phyloP scores from a whole-genome alignment of 2,888 invertebrate species.

The Drosophila robusta region DNA sequence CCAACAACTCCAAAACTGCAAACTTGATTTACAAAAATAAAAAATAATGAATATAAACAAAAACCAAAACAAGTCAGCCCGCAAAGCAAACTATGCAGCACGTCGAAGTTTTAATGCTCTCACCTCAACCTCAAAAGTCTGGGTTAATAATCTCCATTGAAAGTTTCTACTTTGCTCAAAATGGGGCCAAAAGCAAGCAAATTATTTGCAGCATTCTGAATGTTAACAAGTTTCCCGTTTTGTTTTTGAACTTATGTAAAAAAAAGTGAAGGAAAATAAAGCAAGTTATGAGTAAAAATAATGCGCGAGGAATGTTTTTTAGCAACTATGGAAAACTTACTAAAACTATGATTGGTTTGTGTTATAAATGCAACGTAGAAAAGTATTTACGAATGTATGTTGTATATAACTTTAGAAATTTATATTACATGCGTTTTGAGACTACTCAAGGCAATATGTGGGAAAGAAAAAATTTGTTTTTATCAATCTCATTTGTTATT shows the following conservation, averaged over 20 bases:
- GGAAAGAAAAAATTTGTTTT: not conserved
- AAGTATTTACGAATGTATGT: too few relatives aligned
- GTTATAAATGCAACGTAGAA: too few relatives aligned
- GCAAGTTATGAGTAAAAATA: not conserved
- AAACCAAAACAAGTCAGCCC: conserved; percentile 41
- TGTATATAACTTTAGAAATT: not conserved
- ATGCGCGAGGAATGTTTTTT: not conserved
- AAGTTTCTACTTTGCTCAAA: conserved; percentile 7
- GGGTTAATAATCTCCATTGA: conserved; percentile 24
- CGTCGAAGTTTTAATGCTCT: conserved; percentile 56
- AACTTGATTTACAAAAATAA: conserved; percentile 69
- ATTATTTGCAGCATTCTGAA: conserved; percentile 4
- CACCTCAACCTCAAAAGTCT: conserved; percentile 6
- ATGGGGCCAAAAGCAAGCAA: not conserved
- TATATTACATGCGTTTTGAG: too few relatives aligned
- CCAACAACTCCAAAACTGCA: conserved; percentile 65
- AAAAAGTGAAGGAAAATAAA: not conserved
- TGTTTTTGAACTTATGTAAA: not conserved
- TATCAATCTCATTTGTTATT: not conserved
- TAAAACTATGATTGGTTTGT: too few relatives aligned
- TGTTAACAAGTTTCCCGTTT: conserved; percentile 1
- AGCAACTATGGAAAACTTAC: not conserved
- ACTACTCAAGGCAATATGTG: too few relatives aligned
- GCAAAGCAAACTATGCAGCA: conserved; percentile 29
- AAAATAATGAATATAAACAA: conserved; percentile 24